These are phyloP conservation scores for Trichomycterus rosablanca DNA, from an alignment of 2,113 vertebrate genomes.

Conservation along the genomic window DNA sequence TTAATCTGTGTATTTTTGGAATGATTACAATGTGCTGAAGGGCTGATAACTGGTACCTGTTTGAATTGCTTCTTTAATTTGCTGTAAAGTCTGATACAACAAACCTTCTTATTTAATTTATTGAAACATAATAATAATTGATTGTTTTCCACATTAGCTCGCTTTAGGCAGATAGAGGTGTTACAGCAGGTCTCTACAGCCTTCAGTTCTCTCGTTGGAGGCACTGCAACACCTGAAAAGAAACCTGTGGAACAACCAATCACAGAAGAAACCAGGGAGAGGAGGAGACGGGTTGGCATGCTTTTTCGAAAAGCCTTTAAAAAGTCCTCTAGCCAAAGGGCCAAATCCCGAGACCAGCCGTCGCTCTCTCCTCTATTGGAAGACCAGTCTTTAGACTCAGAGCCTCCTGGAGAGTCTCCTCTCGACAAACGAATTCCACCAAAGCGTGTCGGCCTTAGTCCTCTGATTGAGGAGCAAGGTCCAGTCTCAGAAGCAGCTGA, in stretches of 20 bases:
- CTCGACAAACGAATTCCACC: slow-evolving; percentile 27
- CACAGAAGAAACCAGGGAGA: slow-evolving; percentile 51
- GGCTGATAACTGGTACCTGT: too few species aligned
- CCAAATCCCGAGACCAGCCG: slow-evolving; percentile 9
- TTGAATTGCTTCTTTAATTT: too few species aligned
- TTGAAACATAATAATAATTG: too few species aligned
- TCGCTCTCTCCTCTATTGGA: background rate
- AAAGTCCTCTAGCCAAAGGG: slow-evolving; percentile 51
- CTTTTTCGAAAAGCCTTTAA: slow-evolving; percentile 58
- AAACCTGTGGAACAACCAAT: background rate
- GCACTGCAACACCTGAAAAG: background rate
- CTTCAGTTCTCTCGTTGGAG: slow-evolving; percentile 56
- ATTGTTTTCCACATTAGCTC: too few species aligned
- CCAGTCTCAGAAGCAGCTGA: slow-evolving; percentile 9
- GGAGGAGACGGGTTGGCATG: slow-evolving; percentile 49
- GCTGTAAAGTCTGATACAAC: too few species aligned
- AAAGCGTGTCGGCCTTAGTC: slow-evolving; percentile 43
- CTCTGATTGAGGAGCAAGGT: slow-evolving; percentile 52
- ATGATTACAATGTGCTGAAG: too few species aligned
- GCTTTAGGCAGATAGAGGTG: slow-evolving; percentile 67
- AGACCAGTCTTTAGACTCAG: background rate
- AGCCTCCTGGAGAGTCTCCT: background rate
- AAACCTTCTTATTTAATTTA: too few species aligned
- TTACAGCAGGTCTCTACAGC: slow-evolving; percentile 67
- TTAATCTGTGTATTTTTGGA: too few species aligned